Base-by-base conservation (phyloP, 2,113 vertebrate species). In the Lophura nycthemera region DNA sequence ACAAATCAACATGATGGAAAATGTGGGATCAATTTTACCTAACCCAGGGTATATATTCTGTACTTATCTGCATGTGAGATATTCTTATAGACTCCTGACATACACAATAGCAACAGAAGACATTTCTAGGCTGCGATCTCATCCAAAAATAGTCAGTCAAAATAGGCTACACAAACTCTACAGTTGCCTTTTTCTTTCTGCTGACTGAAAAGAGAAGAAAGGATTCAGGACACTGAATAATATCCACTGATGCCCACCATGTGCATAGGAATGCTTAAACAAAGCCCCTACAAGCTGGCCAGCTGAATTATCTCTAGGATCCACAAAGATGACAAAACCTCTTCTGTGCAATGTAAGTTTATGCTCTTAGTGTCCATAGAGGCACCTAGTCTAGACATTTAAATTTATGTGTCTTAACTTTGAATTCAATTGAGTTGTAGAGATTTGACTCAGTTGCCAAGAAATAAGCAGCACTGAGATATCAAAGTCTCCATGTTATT, bases 161-260 rank as follows among this genome's bases (percentile, higher is more conserved):
- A 93, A 90, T 64, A 91, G 60, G 79, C 86, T 94, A 80, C 38
- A 73, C n/a, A n/a, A 77, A 86, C 79, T 91, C 29, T 70, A 48
- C 30, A 75, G 5, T 6, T 85, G 24, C 9, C 16, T 48, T 0
- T 29, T 88, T 91, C 88, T 70, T 16, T 79, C 87, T 27, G 7
- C 17, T 70, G 40, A 19, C n/a, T 89, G 5, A 45, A 70, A 77
- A 66, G 5, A 8, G 10, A 85, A 80, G 14, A 42, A 89, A 88
- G n/a, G 19, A 38, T 43, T 36, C 5, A 38, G 38, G 10, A 38
- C 13, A 65, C 43, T 11, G 7, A 70, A 27, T 34, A 79, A 38
- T 63, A 72, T 5, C 71, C 75, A 24, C 15, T 24, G 19, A 56
- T 50, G 9, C 1, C 11, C 30, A 64, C 16, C 4, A 54, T 50